These are phyloP conservation scores for Chaenocephalus aceratus DNA, from an alignment of 2,113 vertebrate species.

Conservation along the genomic window DNA sequence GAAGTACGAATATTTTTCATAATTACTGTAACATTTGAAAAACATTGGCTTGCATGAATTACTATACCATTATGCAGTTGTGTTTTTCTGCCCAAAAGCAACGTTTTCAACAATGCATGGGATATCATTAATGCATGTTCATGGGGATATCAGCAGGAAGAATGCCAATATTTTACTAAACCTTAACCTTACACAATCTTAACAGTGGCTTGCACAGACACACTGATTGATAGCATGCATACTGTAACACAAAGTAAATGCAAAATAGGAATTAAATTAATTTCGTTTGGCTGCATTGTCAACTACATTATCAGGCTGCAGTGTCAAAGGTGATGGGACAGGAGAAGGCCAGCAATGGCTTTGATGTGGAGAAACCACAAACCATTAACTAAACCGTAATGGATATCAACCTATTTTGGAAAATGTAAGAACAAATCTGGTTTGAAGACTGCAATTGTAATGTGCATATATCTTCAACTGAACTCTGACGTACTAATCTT, in stretches of 20 bases:
- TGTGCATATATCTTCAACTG: slow-evolving; percentile 39
- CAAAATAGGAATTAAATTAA: background rate
- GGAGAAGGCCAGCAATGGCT: background rate
- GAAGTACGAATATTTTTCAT: slow-evolving; percentile 84
- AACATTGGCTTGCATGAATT: slow-evolving; percentile 81
- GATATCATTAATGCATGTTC: slow-evolving; percentile 79
- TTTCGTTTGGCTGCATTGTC: slow-evolving; percentile 3
- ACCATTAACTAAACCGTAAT: background rate
- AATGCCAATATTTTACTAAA: slow-evolving; percentile 74
- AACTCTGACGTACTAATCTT: slow-evolving; percentile 53
- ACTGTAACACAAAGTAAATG: slow-evolving; percentile 9
- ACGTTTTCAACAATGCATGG: slow-evolving; percentile 78
- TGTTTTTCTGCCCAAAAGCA: slow-evolving; percentile 80
- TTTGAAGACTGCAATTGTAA: slow-evolving; percentile 25
- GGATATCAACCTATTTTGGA: slow-evolving; percentile 18
- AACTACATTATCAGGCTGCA: background rate
- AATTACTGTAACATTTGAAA: slow-evolving; percentile 86
- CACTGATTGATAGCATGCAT: slow-evolving; percentile 11
- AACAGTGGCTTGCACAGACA: slow-evolving; percentile 19
- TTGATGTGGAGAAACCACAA: slow-evolving; percentile 29
- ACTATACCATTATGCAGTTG: slow-evolving; percentile 78
- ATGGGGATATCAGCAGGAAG: slow-evolving; percentile 61
- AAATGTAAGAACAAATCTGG: slow-evolving; percentile 13
- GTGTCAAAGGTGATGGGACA: slow-evolving; percentile 12
- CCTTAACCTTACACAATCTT: slow-evolving; percentile 45